phyloP scores from a whole-genome alignment of 2,113 vertebrate genomes.

The Colistium nudipinnis region DNA sequence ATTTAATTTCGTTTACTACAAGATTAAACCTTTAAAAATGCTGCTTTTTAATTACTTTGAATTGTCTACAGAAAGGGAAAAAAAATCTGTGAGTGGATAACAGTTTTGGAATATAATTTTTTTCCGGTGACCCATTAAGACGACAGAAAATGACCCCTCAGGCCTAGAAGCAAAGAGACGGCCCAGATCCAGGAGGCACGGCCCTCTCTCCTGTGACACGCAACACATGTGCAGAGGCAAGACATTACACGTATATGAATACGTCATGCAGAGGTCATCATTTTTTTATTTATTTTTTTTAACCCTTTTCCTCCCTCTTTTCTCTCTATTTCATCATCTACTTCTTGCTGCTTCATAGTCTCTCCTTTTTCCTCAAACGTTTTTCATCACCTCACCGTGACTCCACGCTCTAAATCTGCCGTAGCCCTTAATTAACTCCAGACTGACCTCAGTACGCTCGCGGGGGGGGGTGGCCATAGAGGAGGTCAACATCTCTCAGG shows the following conservation, averaged over 20 bases:
- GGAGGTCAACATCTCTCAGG: conserved; percentile 10
- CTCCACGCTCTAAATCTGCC: conserved; percentile 41
- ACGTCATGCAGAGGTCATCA: conserved; percentile 63
- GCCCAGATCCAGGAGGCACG: background rate
- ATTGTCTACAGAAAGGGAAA: no score
- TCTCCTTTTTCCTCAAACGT: conserved; percentile 15
- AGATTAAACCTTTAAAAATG: no score
- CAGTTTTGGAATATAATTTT: no score
- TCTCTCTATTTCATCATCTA: conserved; percentile 59
- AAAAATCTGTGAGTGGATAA: no score
- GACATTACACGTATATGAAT: conserved; percentile 53
- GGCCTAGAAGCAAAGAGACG: conserved; percentile 11
- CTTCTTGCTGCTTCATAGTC: conserved; percentile 54
- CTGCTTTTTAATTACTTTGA: no score
- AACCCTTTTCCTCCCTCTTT: conserved; percentile 16
- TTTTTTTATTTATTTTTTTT: background rate
- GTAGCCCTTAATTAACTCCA: conserved; percentile 43
- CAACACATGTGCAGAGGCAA: conserved; percentile 46
- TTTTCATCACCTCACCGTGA: conserved; percentile 57
- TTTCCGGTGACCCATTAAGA: background rate
- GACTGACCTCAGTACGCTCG: conserved; percentile 1
- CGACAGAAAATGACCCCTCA: background rate
- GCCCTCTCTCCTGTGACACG: conserved; percentile 41
- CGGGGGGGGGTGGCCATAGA: conserved; percentile 10
- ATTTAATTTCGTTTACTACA: no score